These are phyloP conservation scores for Polypterus bichir DNA, from an alignment of 2,113 vertebrate genomes.

Conservation along the genomic window DNA sequence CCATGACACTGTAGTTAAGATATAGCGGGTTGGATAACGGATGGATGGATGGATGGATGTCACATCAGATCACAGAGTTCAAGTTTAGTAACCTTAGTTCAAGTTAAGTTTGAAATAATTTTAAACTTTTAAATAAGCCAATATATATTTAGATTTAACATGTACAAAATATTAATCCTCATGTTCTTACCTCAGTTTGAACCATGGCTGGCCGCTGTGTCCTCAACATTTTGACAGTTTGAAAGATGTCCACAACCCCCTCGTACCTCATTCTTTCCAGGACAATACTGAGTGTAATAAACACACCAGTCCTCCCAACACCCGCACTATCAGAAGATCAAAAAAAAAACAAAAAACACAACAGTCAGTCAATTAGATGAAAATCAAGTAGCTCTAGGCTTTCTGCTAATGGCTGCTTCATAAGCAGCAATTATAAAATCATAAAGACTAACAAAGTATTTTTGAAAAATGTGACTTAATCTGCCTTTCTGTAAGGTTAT, in stretches of 20 bases:
- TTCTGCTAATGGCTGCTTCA: slow-evolving; percentile 25
- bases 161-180: not conserved
- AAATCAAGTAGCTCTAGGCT: slow-evolving; percentile 19
- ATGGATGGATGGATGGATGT: too few relatives aligned
- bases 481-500: slow-evolving; percentile 2
- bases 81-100: too few relatives aligned
- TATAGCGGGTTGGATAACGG: too few relatives aligned
- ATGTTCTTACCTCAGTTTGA: slow-evolving; percentile 84
- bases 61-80: too few relatives aligned
- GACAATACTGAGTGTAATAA: slow-evolving; percentile 97
- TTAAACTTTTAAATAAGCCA: too few relatives aligned
- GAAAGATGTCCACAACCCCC: slow-evolving; percentile 98
- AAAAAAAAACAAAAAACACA: slow-evolving; percentile 4
- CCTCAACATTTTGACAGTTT: slow-evolving; percentile 98
- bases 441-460: slow-evolving; percentile 8
- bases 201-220: slow-evolving; percentile 97
- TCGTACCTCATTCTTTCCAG: slow-evolving; percentile 98
- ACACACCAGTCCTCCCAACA: slow-evolving; percentile 93
- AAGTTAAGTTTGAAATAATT: too few relatives aligned
- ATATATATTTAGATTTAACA: too few relatives aligned
- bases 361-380: slow-evolving; percentile 10
- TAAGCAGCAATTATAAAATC: slow-evolving; percentile 12
- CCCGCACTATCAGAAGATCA: slow-evolving; percentile 66
- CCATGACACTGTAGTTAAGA: too few relatives aligned
- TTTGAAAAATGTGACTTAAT: slow-evolving; percentile 5